Evolutionary conservation across 2,797 vertebrate genomes (phyloP), one percentile per base, ranked within the genome.

Genomic region (Pipistrellus pipistrellus): DNA sequence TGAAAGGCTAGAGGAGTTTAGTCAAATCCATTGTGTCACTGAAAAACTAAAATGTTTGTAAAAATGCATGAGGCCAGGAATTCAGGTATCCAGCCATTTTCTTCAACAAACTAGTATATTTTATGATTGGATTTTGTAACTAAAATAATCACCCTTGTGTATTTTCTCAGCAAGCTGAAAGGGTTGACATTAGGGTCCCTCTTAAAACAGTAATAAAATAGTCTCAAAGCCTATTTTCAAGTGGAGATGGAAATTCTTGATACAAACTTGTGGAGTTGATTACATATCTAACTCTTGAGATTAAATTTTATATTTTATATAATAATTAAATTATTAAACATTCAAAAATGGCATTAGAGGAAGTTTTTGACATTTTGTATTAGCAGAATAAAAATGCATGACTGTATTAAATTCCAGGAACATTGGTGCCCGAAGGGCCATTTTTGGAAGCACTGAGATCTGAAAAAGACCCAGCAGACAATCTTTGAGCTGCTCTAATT

Each of bases 61-160:
- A 95, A 97, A 91, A 88, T 5, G 0, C 0, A 1, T 48, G 38
- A 96, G 96, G 27, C 32, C 21, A 55, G 76, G 14, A 96, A 96
- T 93, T 97, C 18, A 75, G 83, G 20, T 93, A 88, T 88, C 21
- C 57, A 84, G 6, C 12, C 4, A 3, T 77, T 95, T 95, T 89
- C 46, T 66, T 94, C 48, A 95, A 66, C 2, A 78, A 92, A 14
- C 23, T 41, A 32, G 3, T 51, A 51, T 93, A 62, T 92, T 78
- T 30, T 51, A 32, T 10, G 21, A 7, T 12, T 84, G 6, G 3
- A 69, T 93, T 81, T 76, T 25, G 2, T 68, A 71, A 83, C 12
- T 38, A 14, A 96, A 90, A 72, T 77, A 72, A 71, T 21, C 15
- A 62, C 30, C 0, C 8, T 91, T 84, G 80, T 69, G 5, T 55